Evolutionary conservation across 1,140 invertebrate genomes (phyloP).

Genomic region (Leptoteleia sp.): DNA sequence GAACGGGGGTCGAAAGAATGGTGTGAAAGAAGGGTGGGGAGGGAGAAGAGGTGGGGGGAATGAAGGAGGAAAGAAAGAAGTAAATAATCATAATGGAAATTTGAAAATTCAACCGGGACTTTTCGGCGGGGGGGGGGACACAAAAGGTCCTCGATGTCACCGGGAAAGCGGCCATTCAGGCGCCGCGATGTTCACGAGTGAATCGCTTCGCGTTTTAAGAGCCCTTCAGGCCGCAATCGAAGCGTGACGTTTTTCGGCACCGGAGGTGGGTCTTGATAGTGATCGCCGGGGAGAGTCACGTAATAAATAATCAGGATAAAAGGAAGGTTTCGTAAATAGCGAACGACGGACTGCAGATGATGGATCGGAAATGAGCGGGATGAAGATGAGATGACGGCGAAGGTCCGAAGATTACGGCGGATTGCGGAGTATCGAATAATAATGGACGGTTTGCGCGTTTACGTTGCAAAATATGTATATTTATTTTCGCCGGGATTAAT

Average conservation of each 20-base stretch:
- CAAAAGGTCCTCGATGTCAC: conserved; percentile 47
- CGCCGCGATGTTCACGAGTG: conserved; percentile 41
- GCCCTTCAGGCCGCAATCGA: conserved; percentile 37
- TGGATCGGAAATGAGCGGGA: conserved; percentile 11
- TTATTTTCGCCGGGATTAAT: too few relatives aligned
- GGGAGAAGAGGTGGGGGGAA: too few relatives aligned
- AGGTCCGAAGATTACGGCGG: too few relatives aligned
- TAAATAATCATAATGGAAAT: conserved; percentile 60
- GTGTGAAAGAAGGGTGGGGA: too few relatives aligned
- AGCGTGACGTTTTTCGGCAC: conserved; percentile 55
- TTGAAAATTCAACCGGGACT: conserved; percentile 18
- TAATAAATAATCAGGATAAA: conserved; percentile 61
- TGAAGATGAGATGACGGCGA: too few relatives aligned
- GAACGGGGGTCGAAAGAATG: too few relatives aligned
- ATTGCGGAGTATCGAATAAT: too few relatives aligned
- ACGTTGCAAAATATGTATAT: too few relatives aligned
- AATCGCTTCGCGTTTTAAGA: conserved; percentile 32
- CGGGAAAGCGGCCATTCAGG: conserved; percentile 11
- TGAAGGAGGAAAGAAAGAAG: too few relatives aligned
- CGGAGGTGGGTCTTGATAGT: conserved; percentile 35
- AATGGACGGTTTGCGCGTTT: too few relatives aligned
- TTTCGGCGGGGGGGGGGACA: too few relatives aligned
- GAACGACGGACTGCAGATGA: conserved; percentile 18
- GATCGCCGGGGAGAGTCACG: conserved; percentile 51
- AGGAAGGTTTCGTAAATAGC: conserved; percentile 14